Evolutionary conservation across 1,140 invertebrate species (phyloP), one percentile per base, ranked within the genome.

Genomic region (Gryllus bimaculatus): DNA sequence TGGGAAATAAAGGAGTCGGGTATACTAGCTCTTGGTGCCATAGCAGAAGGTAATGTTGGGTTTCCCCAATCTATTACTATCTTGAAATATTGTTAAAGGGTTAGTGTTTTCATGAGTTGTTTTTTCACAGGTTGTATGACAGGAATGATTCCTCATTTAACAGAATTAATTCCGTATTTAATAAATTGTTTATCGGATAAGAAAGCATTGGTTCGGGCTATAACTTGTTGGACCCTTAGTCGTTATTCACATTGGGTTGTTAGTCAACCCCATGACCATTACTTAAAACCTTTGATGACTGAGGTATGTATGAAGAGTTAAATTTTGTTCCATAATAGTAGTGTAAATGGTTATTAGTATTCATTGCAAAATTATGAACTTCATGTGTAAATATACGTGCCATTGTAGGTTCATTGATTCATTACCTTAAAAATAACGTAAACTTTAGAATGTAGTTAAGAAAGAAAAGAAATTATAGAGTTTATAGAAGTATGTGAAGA

Each of bases 211-310:
- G 97, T 99, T 26, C 89, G 98, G 76, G 97, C 97, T 48, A 99
- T 99, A 82, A 99, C 98, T 3, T 99, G 98, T 86, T 99, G 98
- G 98, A 99, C 98, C 0, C 87, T 99, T 5, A 98, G 95, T 82
- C 90, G 98, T 77, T 99, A 99, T 86, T 96, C 97, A 20, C 96
- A 98, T 85, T 99, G 97, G 97, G 97, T 99, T 21, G 97, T 99
- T 10, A 90, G 91, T 54, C 97, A 99, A 84, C 94, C 95, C 8
- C 96, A 98, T 84, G 96, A 98, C 81, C 89, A 91, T 26, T 98
- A 97, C 86, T 90, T 99, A 73, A 96, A 98, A 84, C 95, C 96
- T 10, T 88, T 99, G 49, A 97, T 99, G 93, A 96, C 94, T 78
- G 97, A 99, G 91, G 89, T 98, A 84, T 84, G 83, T 39, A 39